Conservation (phyloP, 1,140 invertebrate species). For the Hestina assimilis region DNA sequence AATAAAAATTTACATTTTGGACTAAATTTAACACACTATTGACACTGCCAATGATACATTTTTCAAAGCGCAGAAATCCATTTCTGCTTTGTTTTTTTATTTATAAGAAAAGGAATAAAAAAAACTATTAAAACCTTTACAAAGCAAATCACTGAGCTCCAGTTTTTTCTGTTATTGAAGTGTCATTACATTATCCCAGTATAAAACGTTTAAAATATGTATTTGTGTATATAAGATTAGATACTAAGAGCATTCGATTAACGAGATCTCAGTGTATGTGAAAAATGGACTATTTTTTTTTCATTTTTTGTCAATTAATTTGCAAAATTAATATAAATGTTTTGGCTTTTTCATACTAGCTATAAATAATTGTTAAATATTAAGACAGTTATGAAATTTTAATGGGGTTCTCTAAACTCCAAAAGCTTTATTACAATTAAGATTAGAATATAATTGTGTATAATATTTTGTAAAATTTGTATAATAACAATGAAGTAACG, state of each 20-base stretch:
- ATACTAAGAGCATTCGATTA: background rate
- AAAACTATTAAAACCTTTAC: too few relatives aligned
- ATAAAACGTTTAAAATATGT: too few relatives aligned
- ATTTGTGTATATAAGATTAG: background rate
- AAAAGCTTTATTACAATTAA: slow-evolving; percentile 24
- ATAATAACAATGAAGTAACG: slow-evolving; percentile 10
- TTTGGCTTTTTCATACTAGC: slow-evolving; percentile 4
- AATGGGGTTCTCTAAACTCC: slow-evolving; percentile 15
- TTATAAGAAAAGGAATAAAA: too few relatives aligned
- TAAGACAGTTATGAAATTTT: slow-evolving; percentile 13
- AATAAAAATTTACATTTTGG: too few relatives aligned
- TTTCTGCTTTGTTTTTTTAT: too few relatives aligned
- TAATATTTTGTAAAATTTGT: slow-evolving; percentile 10
- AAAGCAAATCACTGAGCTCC: too few relatives aligned
- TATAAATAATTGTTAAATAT: background rate
- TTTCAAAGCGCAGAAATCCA: too few relatives aligned
- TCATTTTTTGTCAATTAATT: background rate
- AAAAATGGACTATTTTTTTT: background rate
- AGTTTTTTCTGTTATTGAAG: too few relatives aligned
- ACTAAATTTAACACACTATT: too few relatives aligned
- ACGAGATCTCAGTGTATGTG: background rate
- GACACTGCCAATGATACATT: too few relatives aligned
- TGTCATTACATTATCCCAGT: too few relatives aligned
- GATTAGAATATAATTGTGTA: slow-evolving; percentile 14
- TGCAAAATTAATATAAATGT: background rate